Evolutionary conservation across 2,888 invertebrate genomes (phyloP).

Genomic region (Drosophila siamana): DNA sequence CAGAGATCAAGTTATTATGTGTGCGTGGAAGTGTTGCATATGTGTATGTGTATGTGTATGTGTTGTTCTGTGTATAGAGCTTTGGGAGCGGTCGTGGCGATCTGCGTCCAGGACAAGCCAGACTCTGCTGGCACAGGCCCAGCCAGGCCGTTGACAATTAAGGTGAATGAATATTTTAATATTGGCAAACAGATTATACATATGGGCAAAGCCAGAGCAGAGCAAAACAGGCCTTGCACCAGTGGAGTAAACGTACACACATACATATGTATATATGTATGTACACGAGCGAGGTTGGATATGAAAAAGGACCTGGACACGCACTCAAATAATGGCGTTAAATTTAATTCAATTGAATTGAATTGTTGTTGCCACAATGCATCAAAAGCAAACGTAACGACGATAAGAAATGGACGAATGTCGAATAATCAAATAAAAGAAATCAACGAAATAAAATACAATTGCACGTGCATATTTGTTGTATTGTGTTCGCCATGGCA

Average conservation of each 20-base stretch:
- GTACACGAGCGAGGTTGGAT: background rate
- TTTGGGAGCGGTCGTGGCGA: slow-evolving; percentile 65
- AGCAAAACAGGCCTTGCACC: slow-evolving; percentile 47
- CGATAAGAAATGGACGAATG: slow-evolving; percentile 33
- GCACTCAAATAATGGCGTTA: slow-evolving; percentile 71
- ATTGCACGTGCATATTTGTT: slow-evolving; percentile 39
- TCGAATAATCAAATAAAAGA: slow-evolving; percentile 48
- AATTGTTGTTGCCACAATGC: slow-evolving; percentile 72
- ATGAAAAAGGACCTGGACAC: slow-evolving; percentile 8
- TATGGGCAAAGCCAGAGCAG: slow-evolving; percentile 64
- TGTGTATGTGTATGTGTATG: slow-evolving; percentile 30
- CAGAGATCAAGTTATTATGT: slow-evolving; percentile 79
- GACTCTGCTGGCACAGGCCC: slow-evolving; percentile 13
- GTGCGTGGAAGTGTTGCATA: slow-evolving; percentile 21
- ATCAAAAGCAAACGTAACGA: slow-evolving; percentile 50
- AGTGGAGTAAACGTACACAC: background rate
- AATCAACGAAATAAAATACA: slow-evolving; percentile 46
- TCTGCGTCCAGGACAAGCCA: slow-evolving; percentile 42
- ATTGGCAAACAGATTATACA: slow-evolving; percentile 81
- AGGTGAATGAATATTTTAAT: slow-evolving; percentile 80
- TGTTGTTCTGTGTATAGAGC: slow-evolving; percentile 42
- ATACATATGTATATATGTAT: background rate
- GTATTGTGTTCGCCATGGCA: slow-evolving; percentile 19
- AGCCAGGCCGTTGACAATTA: slow-evolving; percentile 73
- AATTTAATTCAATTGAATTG: slow-evolving; percentile 79